Percentiles rank a stretch among this genome's conserved stretches.
Conservation (phyloP, 2,797 vertebrate species). For the Micropoecilia bifurca region DNA sequence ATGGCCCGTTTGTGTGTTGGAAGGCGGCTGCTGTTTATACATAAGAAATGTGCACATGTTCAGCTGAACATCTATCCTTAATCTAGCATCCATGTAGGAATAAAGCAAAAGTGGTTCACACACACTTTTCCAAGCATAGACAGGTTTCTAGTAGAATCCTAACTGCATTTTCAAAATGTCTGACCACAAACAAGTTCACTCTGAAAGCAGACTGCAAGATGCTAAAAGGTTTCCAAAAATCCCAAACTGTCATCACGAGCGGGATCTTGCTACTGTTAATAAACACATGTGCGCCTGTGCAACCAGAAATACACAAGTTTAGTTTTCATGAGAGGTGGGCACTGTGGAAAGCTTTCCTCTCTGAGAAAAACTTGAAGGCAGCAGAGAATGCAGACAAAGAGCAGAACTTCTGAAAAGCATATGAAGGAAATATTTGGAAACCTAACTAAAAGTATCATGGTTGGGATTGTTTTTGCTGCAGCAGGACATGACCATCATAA, state of each 20-base stretch:
- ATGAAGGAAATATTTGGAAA: neutral
- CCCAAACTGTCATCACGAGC: neutral
- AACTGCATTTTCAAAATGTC: neutral
- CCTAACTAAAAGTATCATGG: neutral
- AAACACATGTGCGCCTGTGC: neutral
- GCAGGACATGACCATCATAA: neutral
- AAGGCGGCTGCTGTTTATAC: conserved; percentile 1
- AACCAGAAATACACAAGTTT: neutral
- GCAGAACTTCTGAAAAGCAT: neutral
- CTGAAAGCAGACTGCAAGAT: neutral
- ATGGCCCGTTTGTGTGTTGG: neutral
- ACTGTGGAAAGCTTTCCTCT: neutral
- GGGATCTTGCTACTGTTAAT: neutral
- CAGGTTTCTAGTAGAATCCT: neutral
- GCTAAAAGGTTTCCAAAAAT: neutral
- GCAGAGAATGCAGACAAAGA: neutral
- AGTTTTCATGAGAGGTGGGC: neutral
- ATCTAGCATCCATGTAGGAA: neutral
- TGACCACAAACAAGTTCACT: neutral
- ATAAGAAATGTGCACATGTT: neutral
- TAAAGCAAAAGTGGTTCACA: neutral
- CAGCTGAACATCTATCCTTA: neutral
- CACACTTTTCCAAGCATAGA: neutral
- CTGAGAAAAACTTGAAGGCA: neutral
- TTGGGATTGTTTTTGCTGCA: neutral